phyloP scores from a whole-genome alignment of 2,113 vertebrate species.

The Callipepla squamata region DNA sequence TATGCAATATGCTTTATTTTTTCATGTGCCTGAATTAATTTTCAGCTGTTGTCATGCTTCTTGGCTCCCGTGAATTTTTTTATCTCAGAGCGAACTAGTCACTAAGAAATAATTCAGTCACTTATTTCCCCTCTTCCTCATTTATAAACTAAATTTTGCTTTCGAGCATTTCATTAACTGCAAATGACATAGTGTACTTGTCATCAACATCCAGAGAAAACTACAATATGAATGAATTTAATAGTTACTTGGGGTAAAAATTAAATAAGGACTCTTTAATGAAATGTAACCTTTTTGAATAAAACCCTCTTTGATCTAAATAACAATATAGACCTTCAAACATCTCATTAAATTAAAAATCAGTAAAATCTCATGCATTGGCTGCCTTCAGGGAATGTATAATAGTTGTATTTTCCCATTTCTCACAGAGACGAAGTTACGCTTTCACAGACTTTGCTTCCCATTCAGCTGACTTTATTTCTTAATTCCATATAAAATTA shows the following conservation, averaged over 20 bases:
- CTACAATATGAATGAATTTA: background rate
- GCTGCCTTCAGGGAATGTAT: background rate
- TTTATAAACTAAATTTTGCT: background rate
- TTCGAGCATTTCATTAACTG: background rate
- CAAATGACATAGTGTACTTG: background rate
- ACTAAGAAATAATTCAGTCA: background rate
- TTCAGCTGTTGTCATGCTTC: background rate
- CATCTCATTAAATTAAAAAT: background rate
- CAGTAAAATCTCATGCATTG: background rate
- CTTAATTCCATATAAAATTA: background rate
- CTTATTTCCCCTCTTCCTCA: background rate
- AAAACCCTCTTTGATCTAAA: background rate
- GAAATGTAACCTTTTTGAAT: background rate
- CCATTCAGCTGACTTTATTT: background rate
- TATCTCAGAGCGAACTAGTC: fast-evolving
- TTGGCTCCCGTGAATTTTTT: background rate
- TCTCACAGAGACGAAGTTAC: background rate
- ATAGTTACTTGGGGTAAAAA: background rate
- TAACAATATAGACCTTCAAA: background rate
- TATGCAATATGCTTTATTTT: background rate
- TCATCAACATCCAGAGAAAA: background rate
- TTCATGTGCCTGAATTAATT: background rate
- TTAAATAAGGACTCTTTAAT: background rate
- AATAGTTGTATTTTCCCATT: background rate
- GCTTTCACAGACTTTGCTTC: background rate